These are phyloP conservation scores for Chaetodon auriga DNA, from an alignment of 2,113 vertebrate species.

Conservation along the genomic window DNA sequence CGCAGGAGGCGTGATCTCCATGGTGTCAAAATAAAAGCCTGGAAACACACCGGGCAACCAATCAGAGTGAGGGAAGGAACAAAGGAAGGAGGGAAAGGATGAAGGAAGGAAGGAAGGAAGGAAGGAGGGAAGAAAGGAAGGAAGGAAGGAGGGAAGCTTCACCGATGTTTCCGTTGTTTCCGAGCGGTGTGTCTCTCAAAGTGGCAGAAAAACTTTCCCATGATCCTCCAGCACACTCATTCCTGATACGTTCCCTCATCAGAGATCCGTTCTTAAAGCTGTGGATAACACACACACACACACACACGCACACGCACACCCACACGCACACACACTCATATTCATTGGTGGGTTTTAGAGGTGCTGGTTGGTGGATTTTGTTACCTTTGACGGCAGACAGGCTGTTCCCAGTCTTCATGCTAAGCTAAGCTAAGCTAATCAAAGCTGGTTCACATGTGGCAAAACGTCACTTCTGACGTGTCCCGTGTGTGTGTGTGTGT, in stretches of 20 bases:
- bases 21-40: slow-evolving; percentile 93
- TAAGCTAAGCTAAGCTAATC: too few species aligned
- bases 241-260: slow-evolving; percentile 91
- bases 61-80: neutral
- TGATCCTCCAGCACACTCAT: slow-evolving; percentile 87
- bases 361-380: too few species aligned
- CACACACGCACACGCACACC: too few species aligned
- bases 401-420: too few species aligned
- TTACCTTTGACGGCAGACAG: too few species aligned
- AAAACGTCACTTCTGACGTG: too few species aligned
- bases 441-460: too few species aligned
- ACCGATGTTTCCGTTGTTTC: slow-evolving; percentile 93
- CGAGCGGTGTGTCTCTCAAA: slow-evolving; percentile 86
- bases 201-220: slow-evolving; percentile 91
- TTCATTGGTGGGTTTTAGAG: too few species aligned
- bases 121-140: neutral
- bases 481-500: too few species aligned
- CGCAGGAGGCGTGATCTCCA: slow-evolving; percentile 94
- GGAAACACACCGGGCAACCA: slow-evolving; percentile 32
- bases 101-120: too few species aligned
- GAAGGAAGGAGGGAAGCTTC: slow-evolving; percentile 19
- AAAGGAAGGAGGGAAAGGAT: neutral
- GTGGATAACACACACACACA: slow-evolving; percentile 26
- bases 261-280: slow-evolving; percentile 98
- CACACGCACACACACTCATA: too few species aligned